Evolutionary conservation across 2,888 invertebrate species (phyloP), one percentile per base, ranked within the genome.

Genomic region (Mechanitis mazaeus): DNA sequence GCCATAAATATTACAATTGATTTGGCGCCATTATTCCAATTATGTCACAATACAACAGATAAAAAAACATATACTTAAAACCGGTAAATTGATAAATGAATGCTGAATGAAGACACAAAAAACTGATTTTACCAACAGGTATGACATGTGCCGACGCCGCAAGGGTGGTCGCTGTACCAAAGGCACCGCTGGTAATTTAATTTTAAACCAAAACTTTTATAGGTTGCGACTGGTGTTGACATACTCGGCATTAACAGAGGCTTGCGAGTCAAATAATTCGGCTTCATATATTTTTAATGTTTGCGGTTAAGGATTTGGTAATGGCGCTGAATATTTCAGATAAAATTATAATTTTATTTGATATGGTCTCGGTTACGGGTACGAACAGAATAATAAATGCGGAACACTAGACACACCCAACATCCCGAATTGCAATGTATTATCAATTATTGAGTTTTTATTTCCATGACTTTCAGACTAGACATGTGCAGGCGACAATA

Each of bases 401-500:
- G 31, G 9, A 31, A 31, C 28, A 50, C 6, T 31, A 28, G 9
- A 50, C 42, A 42, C 42, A 42, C 42, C 9, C 2, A 42, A 42
- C 6, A 11, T 42, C 42, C 6, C 9, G 11, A 9, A 31, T 31
- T 20, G 2, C 31, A 50, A 31, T 64, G 63, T 65, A 62, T 61
- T 68, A 67, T 55, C 68, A 75, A 73, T 73, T 80, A 79, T 80
- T 85, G 75, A 86, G 87, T 84, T 87, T 87, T 71, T 88, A 81
- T 92, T 92, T 90, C 90, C 91, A 84, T 91, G 83, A 76, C 86
- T 95, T 96, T 90, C 96, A 97, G 97, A 96, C 96, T 97, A 94
- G 97, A 97, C 95, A 97, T 97, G 97, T 97, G 97, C 95, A 95
- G 97, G 92, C 94, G 97, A 93, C 95, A 96, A 92, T 95, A 94